Evolutionary conservation across 1,140 invertebrate genomes (phyloP).

Genomic region (Mercenaria mercenaria): DNA sequence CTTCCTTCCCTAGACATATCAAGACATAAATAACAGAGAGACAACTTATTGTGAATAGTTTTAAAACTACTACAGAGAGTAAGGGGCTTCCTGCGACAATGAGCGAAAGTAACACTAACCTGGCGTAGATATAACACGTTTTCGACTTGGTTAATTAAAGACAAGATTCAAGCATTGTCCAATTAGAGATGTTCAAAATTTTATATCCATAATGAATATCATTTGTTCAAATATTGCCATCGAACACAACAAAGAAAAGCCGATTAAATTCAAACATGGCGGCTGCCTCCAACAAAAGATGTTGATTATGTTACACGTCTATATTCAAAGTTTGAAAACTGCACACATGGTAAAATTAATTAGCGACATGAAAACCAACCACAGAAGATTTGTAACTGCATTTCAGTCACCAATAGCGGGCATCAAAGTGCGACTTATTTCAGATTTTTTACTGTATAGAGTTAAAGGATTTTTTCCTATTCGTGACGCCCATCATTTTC

Average conservation of each 20-base stretch:
- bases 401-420: not conserved
- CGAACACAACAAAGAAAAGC: conserved; percentile 4
- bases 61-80: no score
- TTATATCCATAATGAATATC: conserved; percentile 10
- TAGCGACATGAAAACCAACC: not conserved
- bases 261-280: conserved; percentile 26
- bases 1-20: no score
- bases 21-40: no score
- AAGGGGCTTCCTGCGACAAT: no score
- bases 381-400: not conserved
- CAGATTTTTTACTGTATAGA: not conserved
- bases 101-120: no score
- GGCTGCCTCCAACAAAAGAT: not conserved
- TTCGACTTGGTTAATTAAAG: not conserved
- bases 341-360: conserved; percentile 6
- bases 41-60: no score
- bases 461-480: conserved; percentile 18
- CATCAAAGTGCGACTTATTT: conserved; percentile 6
- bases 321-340: conserved; percentile 6
- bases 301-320: conserved; percentile 35
- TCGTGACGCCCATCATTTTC: conserved; percentile 52
- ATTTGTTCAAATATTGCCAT: conserved; percentile 26
- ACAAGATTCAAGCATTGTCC: not conserved
- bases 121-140: not conserved
- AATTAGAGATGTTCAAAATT: conserved; percentile 10